Evolutionary conservation across 1,140 invertebrate genomes (phyloP), one percentile per base, ranked within the genome.

Genomic region (Musca domestica): DNA sequence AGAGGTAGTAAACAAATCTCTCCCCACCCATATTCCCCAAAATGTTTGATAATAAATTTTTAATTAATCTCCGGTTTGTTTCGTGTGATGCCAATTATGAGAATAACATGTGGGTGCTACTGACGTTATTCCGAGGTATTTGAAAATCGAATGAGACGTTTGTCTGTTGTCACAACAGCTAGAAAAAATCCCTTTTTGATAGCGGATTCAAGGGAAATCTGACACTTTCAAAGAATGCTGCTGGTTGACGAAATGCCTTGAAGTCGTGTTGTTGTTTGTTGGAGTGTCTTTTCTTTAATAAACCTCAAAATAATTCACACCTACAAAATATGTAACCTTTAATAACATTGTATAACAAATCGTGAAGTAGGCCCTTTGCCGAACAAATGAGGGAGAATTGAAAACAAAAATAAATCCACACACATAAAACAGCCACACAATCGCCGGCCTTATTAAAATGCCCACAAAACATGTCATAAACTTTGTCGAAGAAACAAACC

Each of bases 311-410:
- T 61, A 61, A 61, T 34, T 61, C 56, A 61, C 56, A 61, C 56
- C 56, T 61, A 61, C 56, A 61, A 61, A 61, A 34, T 61, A 34
- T 61, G 41, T 61, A 30, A 34, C 56, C 56, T 61, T 41, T 61
- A 61, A 61, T 61, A 61, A 61, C 56, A 34, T 61, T 61, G 56
- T 34, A 41, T 61, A 61, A 61, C 27, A 61, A 61, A 61, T 61
- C 34, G 34, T 41, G 34, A 41, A 41, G 17, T 9, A 27, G 41
- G 56, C n/a, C 27, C 19, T 22, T 30, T 34, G 20, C 5, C 34
- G 34, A 41, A 58, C 27, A 61, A 61, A 61, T 61, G n/a, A n/a
- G n/a, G 34, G 17, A 34, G 7, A 51, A 51, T 19, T 51, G 17
- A 51, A 19, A 19, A 51, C 17, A 19, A 51, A 19, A 51, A 51